Percentiles rank a stretch among this genome's conserved stretches.
phyloP scores from a whole-genome alignment of 2,888 invertebrate species.

The Netelia melanura region DNA sequence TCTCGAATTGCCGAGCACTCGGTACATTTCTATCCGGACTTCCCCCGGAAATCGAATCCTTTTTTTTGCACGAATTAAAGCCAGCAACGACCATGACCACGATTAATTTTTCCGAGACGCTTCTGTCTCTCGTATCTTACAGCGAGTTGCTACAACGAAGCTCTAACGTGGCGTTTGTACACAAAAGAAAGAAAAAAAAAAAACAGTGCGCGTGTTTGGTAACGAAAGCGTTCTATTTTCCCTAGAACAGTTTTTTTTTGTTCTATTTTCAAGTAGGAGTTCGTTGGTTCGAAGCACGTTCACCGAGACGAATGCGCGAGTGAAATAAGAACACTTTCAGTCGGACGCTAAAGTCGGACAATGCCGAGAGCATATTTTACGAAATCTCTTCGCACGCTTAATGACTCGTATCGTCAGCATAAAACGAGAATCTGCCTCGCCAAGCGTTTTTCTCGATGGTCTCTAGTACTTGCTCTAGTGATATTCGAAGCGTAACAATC shows the following conservation, averaged over 20 bases:
- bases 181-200: neutral
- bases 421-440: constrained; percentile 20
- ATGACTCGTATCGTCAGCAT: constrained; percentile 22
- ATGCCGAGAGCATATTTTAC: neutral
- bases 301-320: neutral
- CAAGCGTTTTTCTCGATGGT: constrained; percentile 38
- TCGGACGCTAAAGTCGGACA: neutral
- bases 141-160: no score
- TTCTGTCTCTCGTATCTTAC: neutral
- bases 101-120: neutral
- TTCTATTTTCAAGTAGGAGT: neutral
- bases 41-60: neutral
- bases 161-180: neutral
- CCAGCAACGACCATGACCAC: constrained; percentile 40
- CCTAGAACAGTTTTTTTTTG: neutral
- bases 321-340: constrained; percentile 6
- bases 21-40: neutral
- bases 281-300: neutral
- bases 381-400: neutral
- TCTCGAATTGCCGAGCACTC: neutral
- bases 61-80: constrained; percentile 13
- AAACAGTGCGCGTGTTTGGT: neutral
- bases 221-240: neutral
- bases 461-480: constrained; percentile 45
- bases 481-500: constrained; percentile 10